phyloP scores from a whole-genome alignment of 1,140 invertebrate genomes.

The Neodiprion fabricii region DNA sequence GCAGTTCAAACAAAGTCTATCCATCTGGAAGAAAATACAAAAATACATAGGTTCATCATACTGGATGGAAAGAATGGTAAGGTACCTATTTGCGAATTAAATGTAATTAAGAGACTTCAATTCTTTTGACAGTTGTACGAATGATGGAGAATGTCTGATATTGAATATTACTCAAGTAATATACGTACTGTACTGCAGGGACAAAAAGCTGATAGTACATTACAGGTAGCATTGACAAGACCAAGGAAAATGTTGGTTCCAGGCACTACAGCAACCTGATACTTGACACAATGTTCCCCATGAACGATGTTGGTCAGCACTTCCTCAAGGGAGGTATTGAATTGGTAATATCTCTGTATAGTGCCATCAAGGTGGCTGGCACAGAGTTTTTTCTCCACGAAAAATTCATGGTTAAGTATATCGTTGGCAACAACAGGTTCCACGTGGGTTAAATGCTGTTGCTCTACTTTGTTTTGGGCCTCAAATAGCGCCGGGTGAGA shows the following conservation, averaged over 20 bases:
- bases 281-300: constrained; percentile 89
- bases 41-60: constrained; percentile 15
- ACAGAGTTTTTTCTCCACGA: constrained; percentile 85
- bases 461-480: constrained; percentile 69
- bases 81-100: background rate
- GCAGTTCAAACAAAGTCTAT: constrained; percentile 89
- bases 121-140: constrained; percentile 20
- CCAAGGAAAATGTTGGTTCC: constrained; percentile 89
- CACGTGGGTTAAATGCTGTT: constrained; percentile 84
- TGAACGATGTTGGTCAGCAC: constrained; percentile 84
- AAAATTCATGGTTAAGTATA: constrained; percentile 82
- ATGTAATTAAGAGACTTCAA: constrained; percentile 23
- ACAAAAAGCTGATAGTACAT: constrained; percentile 82
- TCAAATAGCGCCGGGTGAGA: constrained; percentile 85
- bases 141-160: constrained; percentile 11
- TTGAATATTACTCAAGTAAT: constrained; percentile 16
- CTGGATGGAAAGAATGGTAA: background rate
- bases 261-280: constrained; percentile 81
- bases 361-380: constrained; percentile 80
- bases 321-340: constrained; percentile 79
- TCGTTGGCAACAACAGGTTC: constrained; percentile 88
- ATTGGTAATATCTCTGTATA: constrained; percentile 77
- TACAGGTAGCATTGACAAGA: constrained; percentile 83
- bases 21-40: constrained; percentile 63
- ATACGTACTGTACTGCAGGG: constrained; percentile 84